Evolutionary conservation across 2,113 vertebrate species (phyloP).

Genomic region (Seriola quinqueradiata): DNA sequence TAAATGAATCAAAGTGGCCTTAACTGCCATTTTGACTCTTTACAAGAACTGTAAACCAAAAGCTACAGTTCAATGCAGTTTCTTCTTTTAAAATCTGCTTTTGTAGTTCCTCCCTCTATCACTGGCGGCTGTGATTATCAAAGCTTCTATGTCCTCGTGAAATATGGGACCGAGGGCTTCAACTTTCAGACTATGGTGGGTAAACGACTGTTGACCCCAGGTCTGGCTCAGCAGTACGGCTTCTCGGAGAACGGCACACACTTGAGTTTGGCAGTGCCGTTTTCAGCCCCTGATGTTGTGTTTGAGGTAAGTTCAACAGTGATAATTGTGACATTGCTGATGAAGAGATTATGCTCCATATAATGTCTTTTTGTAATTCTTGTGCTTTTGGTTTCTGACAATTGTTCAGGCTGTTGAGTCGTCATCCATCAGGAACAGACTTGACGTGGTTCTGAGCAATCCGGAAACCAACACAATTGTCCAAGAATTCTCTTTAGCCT

Average conservation of each 20-base stretch:
- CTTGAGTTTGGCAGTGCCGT: constrained; percentile 68
- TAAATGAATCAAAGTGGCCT: background rate
- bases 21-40: too few species aligned
- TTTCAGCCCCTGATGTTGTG: constrained; percentile 31
- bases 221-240: constrained; percentile 62
- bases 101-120: constrained; percentile 56
- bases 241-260: constrained; percentile 73
- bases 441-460: constrained; percentile 60
- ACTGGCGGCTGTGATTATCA: constrained; percentile 69
- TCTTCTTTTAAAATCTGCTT: background rate
- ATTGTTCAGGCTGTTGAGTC: constrained; percentile 61
- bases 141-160: constrained; percentile 70
- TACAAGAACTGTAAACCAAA: too few species aligned
- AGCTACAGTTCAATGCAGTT: background rate
- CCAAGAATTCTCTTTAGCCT: constrained; percentile 71
- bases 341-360: background rate
- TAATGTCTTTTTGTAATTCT: background rate
- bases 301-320: constrained; percentile 65
- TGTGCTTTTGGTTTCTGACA: background rate
- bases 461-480: constrained; percentile 31
- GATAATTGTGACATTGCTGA: background rate
- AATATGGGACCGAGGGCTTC: constrained; percentile 51
- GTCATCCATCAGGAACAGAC: constrained; percentile 54
- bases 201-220: constrained; percentile 40
- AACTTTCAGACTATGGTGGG: constrained; percentile 71